Percentiles rank a stretch among this genome's conserved stretches.
phyloP scores from a whole-genome alignment of 2,113 vertebrate species.

The Xyrauchen texanus region DNA sequence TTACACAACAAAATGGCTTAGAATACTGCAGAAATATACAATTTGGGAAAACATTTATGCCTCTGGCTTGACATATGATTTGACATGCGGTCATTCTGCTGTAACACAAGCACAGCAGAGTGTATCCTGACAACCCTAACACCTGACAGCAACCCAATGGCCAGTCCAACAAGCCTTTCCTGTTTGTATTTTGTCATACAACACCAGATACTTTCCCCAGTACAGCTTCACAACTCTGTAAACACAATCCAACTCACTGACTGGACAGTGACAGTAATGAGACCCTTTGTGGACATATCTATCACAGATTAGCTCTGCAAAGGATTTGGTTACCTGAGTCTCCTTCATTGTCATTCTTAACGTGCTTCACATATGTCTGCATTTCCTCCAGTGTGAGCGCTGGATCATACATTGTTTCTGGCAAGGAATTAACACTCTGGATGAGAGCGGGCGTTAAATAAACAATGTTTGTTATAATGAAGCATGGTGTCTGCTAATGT shows the following conservation, averaged over 20 bases:
- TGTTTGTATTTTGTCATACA: not conserved
- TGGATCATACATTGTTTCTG: conserved; percentile 5
- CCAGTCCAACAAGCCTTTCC: not conserved
- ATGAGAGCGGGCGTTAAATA: conserved; percentile 56
- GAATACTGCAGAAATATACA: too few species aligned
- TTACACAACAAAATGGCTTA: too few species aligned
- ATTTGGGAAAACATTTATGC: too few species aligned
- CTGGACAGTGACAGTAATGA: not conserved
- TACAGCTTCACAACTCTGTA: not conserved
- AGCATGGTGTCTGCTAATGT: conserved; percentile 63
- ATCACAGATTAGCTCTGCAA: too few species aligned
- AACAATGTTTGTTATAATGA: conserved; percentile 70
- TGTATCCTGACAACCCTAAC: not conserved
- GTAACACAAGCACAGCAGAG: not conserved
- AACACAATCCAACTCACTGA: conserved; percentile 7
- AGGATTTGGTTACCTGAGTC: conserved; percentile 24
- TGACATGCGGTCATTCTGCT: too few species aligned
- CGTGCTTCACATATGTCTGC: not conserved
- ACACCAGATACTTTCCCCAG: not conserved
- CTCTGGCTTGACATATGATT: too few species aligned
- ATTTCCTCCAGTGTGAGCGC: conserved; percentile 4
- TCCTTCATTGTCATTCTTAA: conserved; percentile 27
- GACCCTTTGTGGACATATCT: too few species aligned
- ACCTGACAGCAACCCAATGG: not conserved
- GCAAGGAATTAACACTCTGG: not conserved